These are phyloP conservation scores for Lanius ludovicianus DNA, from an alignment of 2,113 vertebrate genomes.

Conservation along the genomic window DNA sequence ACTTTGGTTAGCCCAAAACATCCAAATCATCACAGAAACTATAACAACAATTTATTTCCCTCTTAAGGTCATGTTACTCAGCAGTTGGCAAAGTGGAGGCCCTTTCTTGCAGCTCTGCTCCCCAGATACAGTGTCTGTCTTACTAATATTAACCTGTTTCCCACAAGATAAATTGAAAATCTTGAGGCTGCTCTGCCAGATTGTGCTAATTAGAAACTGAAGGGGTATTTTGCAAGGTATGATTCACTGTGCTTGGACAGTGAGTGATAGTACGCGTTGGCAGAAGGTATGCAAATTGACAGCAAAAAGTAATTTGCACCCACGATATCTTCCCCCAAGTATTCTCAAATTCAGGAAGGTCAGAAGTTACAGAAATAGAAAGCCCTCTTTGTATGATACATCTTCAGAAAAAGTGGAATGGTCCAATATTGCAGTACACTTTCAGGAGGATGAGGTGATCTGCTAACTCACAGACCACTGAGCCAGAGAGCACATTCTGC, in stretches of 20 bases:
- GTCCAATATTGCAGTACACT: not conserved
- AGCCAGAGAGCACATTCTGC: not conserved
- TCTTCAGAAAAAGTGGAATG: not conserved
- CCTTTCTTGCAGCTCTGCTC: not conserved
- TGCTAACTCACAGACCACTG: not conserved
- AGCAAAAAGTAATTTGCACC: constrained; percentile 32
- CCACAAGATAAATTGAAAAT: not conserved
- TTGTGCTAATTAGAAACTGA: constrained; percentile 36
- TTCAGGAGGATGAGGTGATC: not conserved
- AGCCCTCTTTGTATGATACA: not conserved
- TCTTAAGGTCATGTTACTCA: not conserved
- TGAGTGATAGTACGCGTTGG: not conserved
- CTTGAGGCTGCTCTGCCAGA: not conserved
- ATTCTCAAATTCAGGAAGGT: constrained; percentile 38
- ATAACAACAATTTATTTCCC: not conserved
- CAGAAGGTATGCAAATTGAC: constrained; percentile 28
- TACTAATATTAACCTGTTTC: not conserved
- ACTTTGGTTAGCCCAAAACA: not conserved
- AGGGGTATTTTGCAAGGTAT: constrained; percentile 19
- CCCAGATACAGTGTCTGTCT: not conserved
- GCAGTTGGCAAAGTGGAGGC: not conserved
- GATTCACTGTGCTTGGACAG: constrained; percentile 42
- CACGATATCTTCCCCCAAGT: not conserved
- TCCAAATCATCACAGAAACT: not conserved
- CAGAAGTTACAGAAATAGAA: constrained; percentile 5